Evolutionary conservation across 2,797 vertebrate genomes (phyloP), one percentile per base, ranked within the genome.

Genomic region (Hemitrygon akajei): DNA sequence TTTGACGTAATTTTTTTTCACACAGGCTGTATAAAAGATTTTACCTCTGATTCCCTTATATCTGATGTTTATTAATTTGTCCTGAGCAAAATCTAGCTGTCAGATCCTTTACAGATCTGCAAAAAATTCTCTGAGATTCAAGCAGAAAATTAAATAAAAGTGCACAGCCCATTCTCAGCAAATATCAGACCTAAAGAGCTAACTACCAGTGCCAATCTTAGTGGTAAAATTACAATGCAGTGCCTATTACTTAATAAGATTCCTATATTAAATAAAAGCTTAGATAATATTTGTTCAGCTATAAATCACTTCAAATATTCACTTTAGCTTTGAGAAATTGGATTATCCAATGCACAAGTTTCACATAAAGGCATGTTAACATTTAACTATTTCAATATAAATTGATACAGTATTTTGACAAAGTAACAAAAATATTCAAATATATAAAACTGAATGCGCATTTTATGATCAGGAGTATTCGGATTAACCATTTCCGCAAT

Each of bases 21-120:
- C 27, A 60, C 30, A 69, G 37, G n/a, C 86, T 89, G n/a, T 18
- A 69, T 18, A 69, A 22, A 66, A 89, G 63, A 69, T 1, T 69
- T 89, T 66, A 89, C n/a, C 86, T 89, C 60, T 69, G n/a, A 20
- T 69, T 66, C 69, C 47, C 86, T 89, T 89, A 22, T 69, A 89
- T 37, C 86, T 37, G 30, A 20, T 7, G 1, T 34, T 37, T 37
- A 18, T 69, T 89, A 89, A 89, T 89, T 66, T n/a, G 16, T 25
- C 10, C n/a, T 22, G 37, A 60, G 63, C 86, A 89, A 89, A 30
- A 18, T 22, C 18, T 9, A 37, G 34, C 63, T 69, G 22, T 18
- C 71, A 75, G 71, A 89, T 20, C 16, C n/a, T 69, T 30, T 37
- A 20, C 60, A 12, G n/a, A 69, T 69, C 86, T 89, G 86, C 37